Percentiles rank a stretch among this genome's conserved stretches.
phyloP scores from a whole-genome alignment of 1,140 invertebrate species.

The Drosophila pruinosa region DNA sequence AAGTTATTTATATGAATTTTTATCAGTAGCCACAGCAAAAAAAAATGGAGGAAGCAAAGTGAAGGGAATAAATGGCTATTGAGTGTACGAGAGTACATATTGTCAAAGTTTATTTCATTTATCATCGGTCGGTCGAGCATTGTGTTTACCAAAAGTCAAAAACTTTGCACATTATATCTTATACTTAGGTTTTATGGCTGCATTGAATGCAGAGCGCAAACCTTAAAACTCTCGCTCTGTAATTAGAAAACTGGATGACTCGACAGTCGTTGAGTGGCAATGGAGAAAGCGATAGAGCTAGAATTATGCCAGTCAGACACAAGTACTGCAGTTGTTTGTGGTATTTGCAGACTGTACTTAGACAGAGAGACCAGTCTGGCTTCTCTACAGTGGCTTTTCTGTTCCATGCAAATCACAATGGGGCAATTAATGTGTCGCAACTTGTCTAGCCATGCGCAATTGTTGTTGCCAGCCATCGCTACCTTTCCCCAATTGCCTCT shows the following conservation, averaged over 20 bases:
- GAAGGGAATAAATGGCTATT: conserved; percentile 41
- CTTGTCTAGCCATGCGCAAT: conserved; percentile 62
- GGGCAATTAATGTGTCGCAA: conserved; percentile 65
- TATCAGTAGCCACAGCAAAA: conserved; percentile 27
- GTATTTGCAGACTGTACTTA: conserved; percentile 20
- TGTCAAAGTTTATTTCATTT: conserved; percentile 76
- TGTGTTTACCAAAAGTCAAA: neutral
- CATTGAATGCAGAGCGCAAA: neutral
- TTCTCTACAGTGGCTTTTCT: conserved; percentile 1
- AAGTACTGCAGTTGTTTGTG: conserved; percentile 37
- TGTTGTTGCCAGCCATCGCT: conserved; percentile 1
- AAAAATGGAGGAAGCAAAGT: conserved; percentile 11
- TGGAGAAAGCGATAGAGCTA: neutral
- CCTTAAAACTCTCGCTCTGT: conserved; percentile 13
- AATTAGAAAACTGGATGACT: conserved; percentile 20
- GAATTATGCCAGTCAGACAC: conserved; percentile 19
- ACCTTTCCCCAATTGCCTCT: neutral
- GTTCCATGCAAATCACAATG: conserved; percentile 63
- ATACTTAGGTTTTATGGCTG: conserved; percentile 1
- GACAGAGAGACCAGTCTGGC: neutral
- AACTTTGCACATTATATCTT: conserved; percentile 15
- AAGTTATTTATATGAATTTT: conserved; percentile 58
- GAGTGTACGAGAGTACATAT: conserved; percentile 47
- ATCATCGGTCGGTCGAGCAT: neutral
- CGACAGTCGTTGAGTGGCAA: neutral